Evolutionary conservation across 2,797 vertebrate genomes (phyloP), one percentile per base, ranked within the genome.

Genomic region (Coluber constrictor): DNA sequence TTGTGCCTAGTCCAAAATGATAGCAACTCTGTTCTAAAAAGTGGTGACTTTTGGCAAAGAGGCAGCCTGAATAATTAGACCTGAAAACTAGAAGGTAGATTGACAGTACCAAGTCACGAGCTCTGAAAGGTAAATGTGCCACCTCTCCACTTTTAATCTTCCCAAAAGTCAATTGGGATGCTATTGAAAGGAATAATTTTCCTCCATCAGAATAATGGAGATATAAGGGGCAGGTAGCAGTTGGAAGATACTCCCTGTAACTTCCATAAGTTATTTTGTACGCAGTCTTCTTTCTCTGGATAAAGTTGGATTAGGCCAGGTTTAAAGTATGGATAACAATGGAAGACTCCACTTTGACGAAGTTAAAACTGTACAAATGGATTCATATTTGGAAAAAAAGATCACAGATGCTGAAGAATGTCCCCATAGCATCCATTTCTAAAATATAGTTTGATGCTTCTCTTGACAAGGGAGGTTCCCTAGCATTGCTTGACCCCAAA

Each of bases 11-110:
- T 63, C 89, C 63, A 86, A 43, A 9, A 93, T 92, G 79, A 90
- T 90, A 59, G 89, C 90, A 89, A 92, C 91, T 63, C 20, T 43
- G 94, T 56, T 91, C 60, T 66, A 93, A 95, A 92, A 94, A 93
- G 79, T 9, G 89, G 83, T 94, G 51, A 61, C n/a, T 93, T 93
- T 93, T 56, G 94, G 54, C 54, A 91, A 74, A 92, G 43, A 93
- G 55, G 43, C 20, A 25, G 12, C 23, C 57, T 61, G 88, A 86
- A 87, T 74, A 94, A 55, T 29, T 93, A 59, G 92, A 94, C 59
- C 5, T 74, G 79, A 88, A 90, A 94, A 32, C 15, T 86, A 20
- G 87, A 86, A 90, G 51, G 47, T 16, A 32, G 61, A 90, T 0
- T 13, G 89, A 88, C 8, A 3, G 63, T 27, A 54, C 60, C 93